Base-by-base conservation (phyloP, 2,888 invertebrate genomes). In the Cheiracanthium punctorium region DNA sequence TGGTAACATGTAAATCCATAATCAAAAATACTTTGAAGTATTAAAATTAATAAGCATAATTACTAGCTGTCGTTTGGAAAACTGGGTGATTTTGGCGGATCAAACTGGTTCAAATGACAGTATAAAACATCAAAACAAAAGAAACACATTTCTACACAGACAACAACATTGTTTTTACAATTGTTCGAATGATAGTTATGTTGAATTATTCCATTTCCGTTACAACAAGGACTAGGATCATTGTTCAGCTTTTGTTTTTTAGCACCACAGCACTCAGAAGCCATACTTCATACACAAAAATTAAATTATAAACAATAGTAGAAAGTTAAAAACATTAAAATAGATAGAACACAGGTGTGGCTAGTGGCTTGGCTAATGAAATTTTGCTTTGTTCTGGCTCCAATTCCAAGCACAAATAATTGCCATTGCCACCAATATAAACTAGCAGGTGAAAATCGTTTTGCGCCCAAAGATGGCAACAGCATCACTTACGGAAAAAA, bases 41-140 rank as follows among this genome's bases (percentile, higher is more conserved):
- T 7, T 37, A 37, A 37, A 37, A 37, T 37, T 37, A 37, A 10
- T 37, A 10, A 37, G 37, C 37, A 37, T 91, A 95, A 96, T 96
- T 94, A 98, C 98, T 95, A 98, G 92, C 97, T 95, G 91, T 98
- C 97, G 92, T 98, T 98, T 91, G 96, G 96, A 93, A 99, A 98
- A 92, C 94, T 94, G 91, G 98, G 97, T 90, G 95, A 94, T 92
- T 95, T 96, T 90, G 98, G 98, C 90, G 96, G 95, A 90, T 98
- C 97, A 92, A 96, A 94, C 92, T 96, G 96, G 93, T 98, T 96
- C 91, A 99, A 94, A 93, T 98, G 97, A 92, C 95, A 95, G 93
- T 98, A 96, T 89, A 99, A 95, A 90, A 98, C 98, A 93, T 99
- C 99, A 94, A 99, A 99, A 94, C 99, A 99, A 93, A 96, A 99